Evolutionary conservation across 2,888 invertebrate species (phyloP).

Genomic region (Geotrupes spiniger): DNA sequence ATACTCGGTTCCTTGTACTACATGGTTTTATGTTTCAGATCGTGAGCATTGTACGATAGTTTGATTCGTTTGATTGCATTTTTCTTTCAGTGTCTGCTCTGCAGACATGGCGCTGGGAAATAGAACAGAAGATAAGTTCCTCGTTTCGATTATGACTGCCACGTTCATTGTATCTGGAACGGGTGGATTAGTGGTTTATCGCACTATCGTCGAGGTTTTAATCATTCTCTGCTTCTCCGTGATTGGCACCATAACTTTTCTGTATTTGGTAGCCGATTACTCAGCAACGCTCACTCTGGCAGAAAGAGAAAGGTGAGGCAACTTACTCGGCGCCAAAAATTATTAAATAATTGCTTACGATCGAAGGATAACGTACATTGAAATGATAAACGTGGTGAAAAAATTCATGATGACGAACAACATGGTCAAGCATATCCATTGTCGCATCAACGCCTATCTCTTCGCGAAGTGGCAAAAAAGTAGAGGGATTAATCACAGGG

Average conservation of each 20-base stretch:
- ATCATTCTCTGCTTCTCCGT: slow-evolving; percentile 24
- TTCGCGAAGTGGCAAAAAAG: slow-evolving; percentile 31
- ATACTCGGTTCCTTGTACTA: slow-evolving; percentile 27
- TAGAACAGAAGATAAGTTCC: slow-evolving; percentile 11
- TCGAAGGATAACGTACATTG: slow-evolving; percentile 19
- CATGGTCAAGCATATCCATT: slow-evolving; percentile 25
- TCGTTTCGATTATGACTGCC: slow-evolving; percentile 18
- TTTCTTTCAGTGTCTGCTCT: slow-evolving; percentile 20
- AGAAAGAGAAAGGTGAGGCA: slow-evolving; percentile 13
- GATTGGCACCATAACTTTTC: slow-evolving; percentile 29
- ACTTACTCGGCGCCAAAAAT: no score
- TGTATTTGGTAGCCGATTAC: slow-evolving; percentile 31
- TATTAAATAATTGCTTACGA: neutral
- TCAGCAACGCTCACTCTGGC: slow-evolving; percentile 32
- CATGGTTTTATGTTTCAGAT: slow-evolving; percentile 19
- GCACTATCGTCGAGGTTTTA: slow-evolving; percentile 21
- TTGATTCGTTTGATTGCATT: no score
- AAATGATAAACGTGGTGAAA: slow-evolving; percentile 28
- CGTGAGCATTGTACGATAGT: slow-evolving; percentile 1
- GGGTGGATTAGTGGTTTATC: slow-evolving; percentile 24
- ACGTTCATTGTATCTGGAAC: slow-evolving; percentile 27
- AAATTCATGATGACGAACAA: slow-evolving; percentile 27
- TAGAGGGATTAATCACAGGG: slow-evolving; percentile 24
- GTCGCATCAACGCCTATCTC: slow-evolving; percentile 29
- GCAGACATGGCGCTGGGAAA: slow-evolving; percentile 19